Evolutionary conservation across 1,140 invertebrate species (phyloP).

Genomic region (Papilio xuthus): DNA sequence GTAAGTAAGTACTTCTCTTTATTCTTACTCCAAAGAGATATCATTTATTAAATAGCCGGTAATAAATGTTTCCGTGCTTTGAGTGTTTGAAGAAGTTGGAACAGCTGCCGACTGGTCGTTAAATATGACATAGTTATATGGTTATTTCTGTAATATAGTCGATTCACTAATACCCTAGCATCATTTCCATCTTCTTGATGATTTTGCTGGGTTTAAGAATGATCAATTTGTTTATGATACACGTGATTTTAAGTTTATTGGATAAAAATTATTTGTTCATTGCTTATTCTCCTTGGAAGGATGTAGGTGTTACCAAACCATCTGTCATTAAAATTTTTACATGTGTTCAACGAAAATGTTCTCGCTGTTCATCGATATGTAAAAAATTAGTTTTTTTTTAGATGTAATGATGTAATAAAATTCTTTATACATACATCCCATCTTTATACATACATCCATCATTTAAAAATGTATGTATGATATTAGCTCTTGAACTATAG

Average conservation of each 20-base stretch:
- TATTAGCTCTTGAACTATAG: background rate
- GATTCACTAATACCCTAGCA: background rate
- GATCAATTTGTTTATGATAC: background rate
- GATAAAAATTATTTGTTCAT: background rate
- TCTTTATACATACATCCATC: too few relatives aligned
- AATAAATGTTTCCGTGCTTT: slow-evolving; percentile 24
- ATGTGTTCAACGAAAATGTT: too few relatives aligned
- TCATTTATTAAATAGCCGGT: background rate
- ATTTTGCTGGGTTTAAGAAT: background rate
- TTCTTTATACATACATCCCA: too few relatives aligned
- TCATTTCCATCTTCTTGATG: background rate
- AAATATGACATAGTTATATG: slow-evolving; percentile 17
- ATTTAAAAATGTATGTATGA: too few relatives aligned
- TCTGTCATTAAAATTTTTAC: too few relatives aligned
- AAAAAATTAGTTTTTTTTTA: too few relatives aligned
- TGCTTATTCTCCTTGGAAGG: too few relatives aligned
- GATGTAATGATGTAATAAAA: too few relatives aligned
- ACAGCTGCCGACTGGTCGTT: slow-evolving; percentile 5
- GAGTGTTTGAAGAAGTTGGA: background rate
- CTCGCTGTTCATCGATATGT: too few relatives aligned
- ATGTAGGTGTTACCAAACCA: too few relatives aligned
- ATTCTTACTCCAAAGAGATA: slow-evolving; percentile 19
- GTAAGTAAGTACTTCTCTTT: too few relatives aligned
- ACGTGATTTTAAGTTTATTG: background rate
- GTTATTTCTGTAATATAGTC: slow-evolving; percentile 8